Percentiles rank a stretch among this genome's conserved stretches.
These are phyloP conservation scores for Lottia gigantea DNA, from an alignment of 2,888 invertebrate species.

Conservation along the genomic window DNA sequence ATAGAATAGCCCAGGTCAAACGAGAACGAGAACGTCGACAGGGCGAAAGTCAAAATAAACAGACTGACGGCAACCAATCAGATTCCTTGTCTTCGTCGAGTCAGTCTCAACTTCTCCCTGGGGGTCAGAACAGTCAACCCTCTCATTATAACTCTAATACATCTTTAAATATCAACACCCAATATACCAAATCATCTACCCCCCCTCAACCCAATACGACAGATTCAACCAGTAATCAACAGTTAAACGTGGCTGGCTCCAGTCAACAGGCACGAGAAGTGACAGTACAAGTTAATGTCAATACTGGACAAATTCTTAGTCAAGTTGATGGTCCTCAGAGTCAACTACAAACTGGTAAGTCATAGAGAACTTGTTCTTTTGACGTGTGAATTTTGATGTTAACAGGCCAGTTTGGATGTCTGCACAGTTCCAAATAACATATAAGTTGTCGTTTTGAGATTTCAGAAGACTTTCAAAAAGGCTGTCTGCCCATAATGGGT, in stretches of 20 bases:
- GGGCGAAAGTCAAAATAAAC: slow-evolving; percentile 9
- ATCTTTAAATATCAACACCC: slow-evolving; percentile 4
- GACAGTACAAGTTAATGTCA: too few relatives aligned
- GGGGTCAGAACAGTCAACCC: slow-evolving; percentile 7
- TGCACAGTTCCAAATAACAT: too few relatives aligned
- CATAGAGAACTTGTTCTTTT: too few relatives aligned
- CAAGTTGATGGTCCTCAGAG: too few relatives aligned
- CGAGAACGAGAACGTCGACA: slow-evolving; percentile 73
- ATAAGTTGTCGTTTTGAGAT: too few relatives aligned
- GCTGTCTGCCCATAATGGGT: too few relatives aligned
- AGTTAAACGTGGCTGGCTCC: not conserved
- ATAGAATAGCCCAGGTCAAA: slow-evolving; percentile 83
- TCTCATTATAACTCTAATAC: not conserved
- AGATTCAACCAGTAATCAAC: not conserved
- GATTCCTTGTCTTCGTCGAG: slow-evolving; percentile 7
- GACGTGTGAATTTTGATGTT: too few relatives aligned
- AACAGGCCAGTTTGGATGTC: too few relatives aligned
- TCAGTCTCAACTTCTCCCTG: not conserved
- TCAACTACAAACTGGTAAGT: too few relatives aligned
- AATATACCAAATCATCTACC: not conserved
- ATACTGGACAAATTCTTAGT: too few relatives aligned
- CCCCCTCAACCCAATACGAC: not conserved
- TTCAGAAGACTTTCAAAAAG: too few relatives aligned
- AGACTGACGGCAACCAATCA: not conserved
- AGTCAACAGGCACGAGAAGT: too few relatives aligned